Percentiles rank a stretch among this genome's conserved stretches.
These are phyloP conservation scores for Tachuris rubrigastra DNA, from an alignment of 2,113 vertebrate genomes.

Conservation along the genomic window DNA sequence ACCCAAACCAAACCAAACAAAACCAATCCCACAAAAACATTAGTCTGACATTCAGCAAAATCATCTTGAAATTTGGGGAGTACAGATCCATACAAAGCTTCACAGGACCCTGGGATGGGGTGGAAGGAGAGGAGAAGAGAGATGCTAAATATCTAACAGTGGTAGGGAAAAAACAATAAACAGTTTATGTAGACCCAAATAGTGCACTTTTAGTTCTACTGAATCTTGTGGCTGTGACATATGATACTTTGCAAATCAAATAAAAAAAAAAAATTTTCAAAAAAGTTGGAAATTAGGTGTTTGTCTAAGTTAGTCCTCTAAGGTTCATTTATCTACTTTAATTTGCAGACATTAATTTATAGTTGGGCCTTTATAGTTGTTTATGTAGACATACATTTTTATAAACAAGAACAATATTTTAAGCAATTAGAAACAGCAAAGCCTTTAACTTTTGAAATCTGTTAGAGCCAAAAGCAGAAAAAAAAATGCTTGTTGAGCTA, in stretches of 20 bases:
- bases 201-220: background rate
- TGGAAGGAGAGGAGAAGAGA: background rate
- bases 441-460: background rate
- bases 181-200: background rate
- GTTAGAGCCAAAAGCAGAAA: background rate
- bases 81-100: background rate
- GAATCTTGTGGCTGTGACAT: background rate
- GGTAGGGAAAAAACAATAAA: background rate
- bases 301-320: background rate
- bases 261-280: background rate
- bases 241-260: background rate
- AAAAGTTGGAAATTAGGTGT: background rate
- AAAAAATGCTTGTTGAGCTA: background rate
- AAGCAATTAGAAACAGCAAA: background rate
- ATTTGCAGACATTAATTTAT: background rate
- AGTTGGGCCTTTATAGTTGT: background rate
- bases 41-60: background rate
- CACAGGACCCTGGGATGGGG: background rate
- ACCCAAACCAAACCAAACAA: too few species aligned
- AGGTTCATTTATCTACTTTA: background rate
- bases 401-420: background rate
- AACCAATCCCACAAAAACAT: background rate
- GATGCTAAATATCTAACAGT: background rate
- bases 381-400: background rate
- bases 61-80: background rate